Conservation (phyloP, 2,888 invertebrate species). For the Euzetes globulus region DNA sequence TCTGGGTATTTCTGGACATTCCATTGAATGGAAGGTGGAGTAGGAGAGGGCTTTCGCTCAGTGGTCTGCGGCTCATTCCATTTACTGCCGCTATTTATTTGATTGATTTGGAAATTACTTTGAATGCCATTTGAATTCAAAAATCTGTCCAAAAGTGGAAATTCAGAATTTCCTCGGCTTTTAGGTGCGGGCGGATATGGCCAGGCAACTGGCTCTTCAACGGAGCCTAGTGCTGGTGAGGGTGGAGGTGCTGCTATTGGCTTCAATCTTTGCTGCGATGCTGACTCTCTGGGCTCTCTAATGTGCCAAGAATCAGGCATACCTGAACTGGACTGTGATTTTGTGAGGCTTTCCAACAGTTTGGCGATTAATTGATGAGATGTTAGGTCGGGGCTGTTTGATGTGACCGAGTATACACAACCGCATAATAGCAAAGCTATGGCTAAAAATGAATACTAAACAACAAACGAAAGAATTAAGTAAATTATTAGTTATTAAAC, state of each 20-base stretch:
- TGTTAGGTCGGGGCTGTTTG: too few species aligned
- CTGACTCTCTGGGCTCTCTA: background rate
- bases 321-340: too few species aligned
- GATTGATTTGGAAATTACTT: background rate
- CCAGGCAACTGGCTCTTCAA: background rate
- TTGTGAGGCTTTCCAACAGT: too few species aligned
- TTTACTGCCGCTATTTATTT: background rate
- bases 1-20: too few species aligned
- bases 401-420: too few species aligned
- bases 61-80: background rate
- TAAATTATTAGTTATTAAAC: too few species aligned
- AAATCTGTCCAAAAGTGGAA: background rate
- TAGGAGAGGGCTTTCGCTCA: background rate
- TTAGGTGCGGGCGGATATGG: background rate
- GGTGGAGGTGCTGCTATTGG: background rate
- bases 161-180: background rate
- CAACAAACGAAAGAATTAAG: background rate
- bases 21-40: background rate
- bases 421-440: background rate
- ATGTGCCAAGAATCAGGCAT: too few species aligned
- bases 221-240: background rate
- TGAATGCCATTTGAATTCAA: background rate
- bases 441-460: background rate
- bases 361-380: too few species aligned
- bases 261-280: background rate